Evolutionary conservation across 64 coral and sea anemone genomes (phyloP), one percentile per base, ranked within the genome.

Genomic region (Exaiptasia diaphana): DNA sequence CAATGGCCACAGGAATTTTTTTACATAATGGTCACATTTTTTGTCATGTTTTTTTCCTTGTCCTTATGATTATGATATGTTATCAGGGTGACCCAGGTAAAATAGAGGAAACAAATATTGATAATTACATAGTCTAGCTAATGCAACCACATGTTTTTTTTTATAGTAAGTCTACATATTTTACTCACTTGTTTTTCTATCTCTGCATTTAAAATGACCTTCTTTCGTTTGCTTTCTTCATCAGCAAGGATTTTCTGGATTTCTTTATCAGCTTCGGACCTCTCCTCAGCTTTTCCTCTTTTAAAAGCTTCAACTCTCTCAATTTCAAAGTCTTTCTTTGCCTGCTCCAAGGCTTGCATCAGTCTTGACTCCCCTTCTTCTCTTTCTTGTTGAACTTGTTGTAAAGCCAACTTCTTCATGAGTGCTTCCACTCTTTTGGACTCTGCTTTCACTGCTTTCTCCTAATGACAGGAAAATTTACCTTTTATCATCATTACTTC

Each of bases 361-460:
- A 92, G 75, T 62, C 85, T 87, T 26, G 67, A 82, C 58, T 99
- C 43, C 31, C 90, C 90, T 35, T 87, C 89, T 9, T 99, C 85
- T 20, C 92, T 92, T 67, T 91, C 95, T 33, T 85, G 78, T 20
- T 99, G 89, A 22, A 99, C 83, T 81, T 88, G 84, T 32, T 99
- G 89, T 25, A 77, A 79, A 37, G 95, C 89, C 25, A 88, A 82
- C 60, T 99, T 92, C 64, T 92, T 99, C 95, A 92, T 99, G 38
- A 85, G 60, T 38, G 95, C 95, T 73, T 99, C 95, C 0, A 99
- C 89, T 67, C 85, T 78, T 31, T 84, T 99, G 38, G 84, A 92
- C 36, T 99, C 95, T 71, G 95, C 89, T 48, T 99, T 92, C 3
- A 99, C 89, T 68, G 95, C 95, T 72, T 99, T 99, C 17, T 99